These are phyloP conservation scores for Lycodopsis pacificus DNA, from an alignment of 2,797 vertebrate genomes.

Conservation along the genomic window DNA sequence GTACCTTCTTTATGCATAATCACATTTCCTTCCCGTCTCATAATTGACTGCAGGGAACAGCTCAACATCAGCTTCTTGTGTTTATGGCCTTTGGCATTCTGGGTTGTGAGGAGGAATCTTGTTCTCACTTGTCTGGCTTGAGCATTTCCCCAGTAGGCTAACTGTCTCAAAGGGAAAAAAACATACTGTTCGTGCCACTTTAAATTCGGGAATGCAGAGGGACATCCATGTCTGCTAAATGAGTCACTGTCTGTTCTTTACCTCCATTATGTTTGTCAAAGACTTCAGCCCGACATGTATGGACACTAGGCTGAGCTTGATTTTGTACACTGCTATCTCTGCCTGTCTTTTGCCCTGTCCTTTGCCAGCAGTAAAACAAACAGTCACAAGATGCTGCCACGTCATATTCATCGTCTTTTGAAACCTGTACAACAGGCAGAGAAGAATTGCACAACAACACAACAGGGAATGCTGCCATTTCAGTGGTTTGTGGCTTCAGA, in stretches of 20 bases:
- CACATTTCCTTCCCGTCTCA: no score
- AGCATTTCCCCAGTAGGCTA: slow-evolving; percentile 6
- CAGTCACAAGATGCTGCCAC: slow-evolving; percentile 11
- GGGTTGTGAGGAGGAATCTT: not conserved
- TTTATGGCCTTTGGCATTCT: not conserved
- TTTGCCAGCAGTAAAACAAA: slow-evolving; percentile 19
- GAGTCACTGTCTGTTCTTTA: not conserved
- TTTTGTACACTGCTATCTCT: slow-evolving; percentile 13
- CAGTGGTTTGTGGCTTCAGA: slow-evolving; percentile 48
- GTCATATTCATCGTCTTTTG: slow-evolving; percentile 6
- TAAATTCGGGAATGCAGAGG: slow-evolving; percentile 1
- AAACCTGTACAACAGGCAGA: slow-evolving; percentile 30
- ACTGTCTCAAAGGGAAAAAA: slow-evolving; percentile 17
- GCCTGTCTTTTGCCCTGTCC: slow-evolving; percentile 16
- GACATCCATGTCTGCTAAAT: slow-evolving; percentile 1
- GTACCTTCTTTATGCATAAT: no score
- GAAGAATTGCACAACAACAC: slow-evolving; percentile 1
- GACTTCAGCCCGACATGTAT: not conserved
- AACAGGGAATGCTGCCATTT: slow-evolving; percentile 30
- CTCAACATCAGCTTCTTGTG: not conserved
- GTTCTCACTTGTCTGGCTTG: slow-evolving; percentile 40
- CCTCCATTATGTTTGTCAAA: not conserved
- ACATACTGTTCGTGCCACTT: not conserved
- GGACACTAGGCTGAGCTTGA: not conserved
- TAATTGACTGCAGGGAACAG: no score